Evolutionary conservation across 2,888 invertebrate genomes (phyloP), one percentile per base, ranked within the genome.

Genomic region (Andricus curvator): DNA sequence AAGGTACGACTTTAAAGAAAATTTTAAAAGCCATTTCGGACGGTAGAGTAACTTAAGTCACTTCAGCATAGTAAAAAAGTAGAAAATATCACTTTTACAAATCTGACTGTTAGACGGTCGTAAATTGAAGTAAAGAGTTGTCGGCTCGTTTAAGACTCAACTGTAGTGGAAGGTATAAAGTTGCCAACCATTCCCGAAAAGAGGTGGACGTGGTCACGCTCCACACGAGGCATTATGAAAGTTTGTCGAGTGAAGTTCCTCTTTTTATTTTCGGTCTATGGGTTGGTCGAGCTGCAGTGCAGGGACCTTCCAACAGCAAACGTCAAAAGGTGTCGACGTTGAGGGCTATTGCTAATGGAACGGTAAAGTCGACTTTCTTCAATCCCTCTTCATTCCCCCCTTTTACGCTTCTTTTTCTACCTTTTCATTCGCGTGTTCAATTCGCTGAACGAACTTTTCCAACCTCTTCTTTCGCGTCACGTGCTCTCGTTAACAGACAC

Each of bases 191-290:
- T 9, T 81, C 79, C 83, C 81, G 80, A 83, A 85, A 85, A 83
- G 83, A 84, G 83, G 81, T 83, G 83, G 80, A 85, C 84, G 84
- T 81, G 81, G 84, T 85, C 84, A 83, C 84, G 82, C 84, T 85
- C 83, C 82, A 83, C 82, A 81, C 81, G 81, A 80, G 80, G 83
- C 84, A 86, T 86, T 86, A 86, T 86, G 81, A 83, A 86, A 86
- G 85, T 86, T 86, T 84, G 85, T 83, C 84, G 84, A 86, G 85
- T 85, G 83, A 82, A 85, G 85, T 85, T 87, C 84, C 84, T 86
- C 66, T 82, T 84, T 86, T 85, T 87, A 85, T 86, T 85, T 86
- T 85, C 79, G 81, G 83, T 83, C 81, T 82, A 78, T 82, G 81
- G 79, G 70, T 44, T 68, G 74, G 48, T 70, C 79, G 78, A 78